Conservation (phyloP, 2,797 vertebrate species). For the Todus mexicanus region DNA sequence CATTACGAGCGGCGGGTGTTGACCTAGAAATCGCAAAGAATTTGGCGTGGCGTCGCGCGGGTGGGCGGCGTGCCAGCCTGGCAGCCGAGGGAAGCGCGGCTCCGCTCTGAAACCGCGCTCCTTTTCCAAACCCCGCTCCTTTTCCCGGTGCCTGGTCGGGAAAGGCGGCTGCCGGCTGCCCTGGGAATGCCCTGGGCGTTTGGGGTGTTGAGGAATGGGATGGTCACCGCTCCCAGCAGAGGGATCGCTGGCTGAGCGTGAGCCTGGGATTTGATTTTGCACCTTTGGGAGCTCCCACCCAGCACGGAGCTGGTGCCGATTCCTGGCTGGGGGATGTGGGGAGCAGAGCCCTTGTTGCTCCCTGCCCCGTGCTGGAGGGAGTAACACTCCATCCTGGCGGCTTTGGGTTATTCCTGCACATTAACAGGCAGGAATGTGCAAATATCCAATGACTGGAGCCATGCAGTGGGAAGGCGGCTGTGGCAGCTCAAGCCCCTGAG, state of each 20-base stretch:
- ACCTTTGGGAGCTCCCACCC: neutral
- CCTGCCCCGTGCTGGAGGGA: neutral
- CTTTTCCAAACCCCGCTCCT: neutral
- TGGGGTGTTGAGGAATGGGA: neutral
- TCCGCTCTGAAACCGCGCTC: fast-evolving
- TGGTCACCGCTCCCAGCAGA: neutral
- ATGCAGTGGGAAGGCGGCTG: neutral
- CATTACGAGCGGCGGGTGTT: neutral
- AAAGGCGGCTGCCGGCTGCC: neutral
- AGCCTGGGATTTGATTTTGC: neutral
- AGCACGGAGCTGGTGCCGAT: fast-evolving
- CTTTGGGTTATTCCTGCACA: conserved; percentile 75
- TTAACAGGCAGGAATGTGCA: conserved; percentile 79
- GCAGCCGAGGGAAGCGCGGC: fast-evolving
- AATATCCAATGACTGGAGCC: conserved; percentile 63
- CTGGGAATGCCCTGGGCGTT: neutral
- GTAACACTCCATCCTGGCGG: conserved; percentile 57
- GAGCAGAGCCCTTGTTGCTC: neutral
- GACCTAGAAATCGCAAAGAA: conserved; percentile 53
- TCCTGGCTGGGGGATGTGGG: neutral
- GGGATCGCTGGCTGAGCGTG: neutral
- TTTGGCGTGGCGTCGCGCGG: neutral
- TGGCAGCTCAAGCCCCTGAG: neutral
- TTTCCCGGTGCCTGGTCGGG: neutral
- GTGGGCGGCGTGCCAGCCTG: neutral